A percentile compares a stretch with the other conserved stretches of the same genome.
phyloP scores from a whole-genome alignment of 2,113 vertebrate species.

The Aptenodytes forsteri region DNA sequence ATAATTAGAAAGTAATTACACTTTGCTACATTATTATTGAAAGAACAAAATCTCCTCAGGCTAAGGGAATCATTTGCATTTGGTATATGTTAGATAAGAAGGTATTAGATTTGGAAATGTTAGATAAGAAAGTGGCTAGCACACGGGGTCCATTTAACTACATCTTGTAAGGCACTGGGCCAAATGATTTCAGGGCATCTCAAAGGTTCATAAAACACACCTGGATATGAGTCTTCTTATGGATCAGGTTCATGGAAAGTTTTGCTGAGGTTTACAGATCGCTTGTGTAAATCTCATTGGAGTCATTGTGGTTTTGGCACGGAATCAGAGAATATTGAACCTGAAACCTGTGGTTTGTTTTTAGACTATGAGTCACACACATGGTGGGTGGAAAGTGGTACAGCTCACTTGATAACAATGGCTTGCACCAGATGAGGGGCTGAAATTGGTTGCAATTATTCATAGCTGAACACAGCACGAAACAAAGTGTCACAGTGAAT shows the following conservation, averaged over 20 bases:
- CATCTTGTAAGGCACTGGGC: not conserved
- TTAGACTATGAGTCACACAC: constrained; percentile 40
- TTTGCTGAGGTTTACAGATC: constrained; percentile 58
- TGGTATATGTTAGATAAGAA: constrained; percentile 26
- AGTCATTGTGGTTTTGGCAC: constrained; percentile 54
- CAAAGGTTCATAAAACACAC: constrained; percentile 51
- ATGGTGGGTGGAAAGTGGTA: constrained; percentile 44
- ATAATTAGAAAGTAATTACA: constrained; percentile 21
- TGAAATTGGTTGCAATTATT: not conserved
- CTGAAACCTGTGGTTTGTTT: constrained; percentile 55
- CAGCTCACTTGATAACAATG: not conserved
- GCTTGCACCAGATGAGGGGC: not conserved
- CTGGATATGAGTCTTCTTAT: constrained; percentile 52
- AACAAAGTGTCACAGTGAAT: not conserved
- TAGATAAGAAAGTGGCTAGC: constrained; percentile 44
- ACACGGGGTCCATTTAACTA: not conserved
- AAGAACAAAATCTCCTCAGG: constrained; percentile 23
- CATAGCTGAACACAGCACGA: not conserved
- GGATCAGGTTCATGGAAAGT: constrained; percentile 68
- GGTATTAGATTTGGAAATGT: not conserved
- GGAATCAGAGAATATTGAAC: constrained; percentile 27
- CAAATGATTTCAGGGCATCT: constrained; percentile 58
- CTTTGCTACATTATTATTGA: not conserved
- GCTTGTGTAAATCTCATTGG: constrained; percentile 39
- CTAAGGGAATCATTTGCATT: constrained; percentile 30